Conservation (phyloP, 2,888 invertebrate genomes). For the Drosophila koepferae region DNA sequence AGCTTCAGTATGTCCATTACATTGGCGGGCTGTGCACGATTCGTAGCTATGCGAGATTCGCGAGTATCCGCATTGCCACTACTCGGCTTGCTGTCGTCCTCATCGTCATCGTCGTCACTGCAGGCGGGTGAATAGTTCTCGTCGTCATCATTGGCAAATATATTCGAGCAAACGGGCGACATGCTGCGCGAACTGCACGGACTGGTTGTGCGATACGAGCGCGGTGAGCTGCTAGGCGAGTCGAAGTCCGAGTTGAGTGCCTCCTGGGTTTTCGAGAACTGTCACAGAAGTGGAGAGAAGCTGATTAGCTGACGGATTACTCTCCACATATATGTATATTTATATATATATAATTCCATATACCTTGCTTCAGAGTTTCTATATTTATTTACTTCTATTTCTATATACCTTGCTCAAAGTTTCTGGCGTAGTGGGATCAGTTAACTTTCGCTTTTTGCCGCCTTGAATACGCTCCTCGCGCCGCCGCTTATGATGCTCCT, state of each 20-base stretch:
- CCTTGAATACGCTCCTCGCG: conserved; percentile 81
- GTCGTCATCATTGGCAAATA: conserved; percentile 68
- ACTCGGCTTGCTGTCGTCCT: conserved; percentile 60
- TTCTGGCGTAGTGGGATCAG: conserved; percentile 61
- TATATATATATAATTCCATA: too few species aligned
- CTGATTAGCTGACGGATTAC: neutral
- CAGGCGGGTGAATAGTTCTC: conserved; percentile 85
- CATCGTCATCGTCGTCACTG: conserved; percentile 84
- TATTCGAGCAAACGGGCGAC: conserved; percentile 79
- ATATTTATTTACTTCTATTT: too few species aligned
- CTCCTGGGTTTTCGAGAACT: conserved; percentile 80
- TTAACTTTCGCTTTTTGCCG: conserved; percentile 81
- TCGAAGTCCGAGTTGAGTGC: conserved; percentile 75
- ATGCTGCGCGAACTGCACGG: conserved; percentile 84
- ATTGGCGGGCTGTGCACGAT: conserved; percentile 62
- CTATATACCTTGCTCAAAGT: conserved; percentile 72
- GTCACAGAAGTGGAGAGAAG: neutral
- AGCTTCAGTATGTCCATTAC: conserved; percentile 82
- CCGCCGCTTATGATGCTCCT: conserved; percentile 82
- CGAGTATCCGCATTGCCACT: conserved; percentile 40
- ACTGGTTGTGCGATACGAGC: conserved; percentile 81
- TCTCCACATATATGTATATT: neutral
- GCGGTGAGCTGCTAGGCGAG: conserved; percentile 83
- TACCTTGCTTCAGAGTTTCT: conserved; percentile 78
- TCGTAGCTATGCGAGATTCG: conserved; percentile 60